Percentiles rank a stretch among this genome's conserved stretches.
Evolutionary conservation across 2,113 vertebrate species (phyloP).

Genomic region (Tricholaema leucomelas): DNA sequence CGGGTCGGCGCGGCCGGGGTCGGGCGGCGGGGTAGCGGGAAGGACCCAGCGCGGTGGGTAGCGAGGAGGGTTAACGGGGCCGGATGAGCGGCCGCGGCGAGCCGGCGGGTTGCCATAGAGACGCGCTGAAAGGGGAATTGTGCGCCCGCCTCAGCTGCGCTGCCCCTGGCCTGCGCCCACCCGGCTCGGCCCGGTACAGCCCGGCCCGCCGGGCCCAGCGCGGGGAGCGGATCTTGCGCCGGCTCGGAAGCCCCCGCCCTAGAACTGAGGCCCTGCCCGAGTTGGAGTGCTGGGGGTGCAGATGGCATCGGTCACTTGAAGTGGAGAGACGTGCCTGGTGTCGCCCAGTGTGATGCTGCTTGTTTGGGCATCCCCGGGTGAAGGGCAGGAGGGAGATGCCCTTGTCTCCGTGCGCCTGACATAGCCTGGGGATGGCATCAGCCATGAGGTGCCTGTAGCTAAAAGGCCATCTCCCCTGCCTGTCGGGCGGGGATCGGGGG

Average conservation of each 20-base stretch:
- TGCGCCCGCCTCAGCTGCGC: slow-evolving; percentile 53
- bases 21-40: neutral
- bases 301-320: neutral
- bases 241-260: neutral
- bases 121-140: slow-evolving; percentile 78
- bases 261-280: neutral
- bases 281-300: neutral
- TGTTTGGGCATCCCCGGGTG: neutral
- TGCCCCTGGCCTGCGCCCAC: neutral
- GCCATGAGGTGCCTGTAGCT: neutral
- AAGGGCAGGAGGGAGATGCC: slow-evolving; percentile 31
- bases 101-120: slow-evolving; percentile 74
- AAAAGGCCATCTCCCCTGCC: neutral
- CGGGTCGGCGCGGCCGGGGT: neutral
- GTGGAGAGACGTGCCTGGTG: neutral
- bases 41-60: slow-evolving; percentile 32
- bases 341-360: neutral
- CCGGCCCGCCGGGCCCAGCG: neutral
- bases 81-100: slow-evolving; percentile 66
- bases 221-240: neutral
- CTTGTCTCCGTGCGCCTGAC: neutral
- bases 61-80: slow-evolving; percentile 35
- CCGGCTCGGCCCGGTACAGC: neutral
- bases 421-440: neutral
- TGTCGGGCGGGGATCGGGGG: neutral